Conservation (phyloP, 2,888 invertebrate genomes). For the Axea sp. region DNA sequence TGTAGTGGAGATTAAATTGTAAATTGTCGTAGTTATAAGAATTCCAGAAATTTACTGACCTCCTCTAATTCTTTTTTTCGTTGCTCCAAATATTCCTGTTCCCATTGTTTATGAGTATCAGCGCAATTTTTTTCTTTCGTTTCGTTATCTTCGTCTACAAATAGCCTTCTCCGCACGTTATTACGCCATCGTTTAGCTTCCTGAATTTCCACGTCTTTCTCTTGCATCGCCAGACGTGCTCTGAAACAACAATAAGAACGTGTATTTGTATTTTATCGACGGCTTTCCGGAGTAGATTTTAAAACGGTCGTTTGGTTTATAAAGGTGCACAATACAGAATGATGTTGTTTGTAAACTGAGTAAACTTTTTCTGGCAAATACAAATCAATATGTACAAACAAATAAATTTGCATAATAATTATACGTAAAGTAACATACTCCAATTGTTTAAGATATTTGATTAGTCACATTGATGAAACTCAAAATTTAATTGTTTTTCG, state of each 20-base stretch:
- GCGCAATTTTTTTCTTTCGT: constrained; percentile 61
- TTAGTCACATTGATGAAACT: no score
- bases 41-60: constrained; percentile 64
- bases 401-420: no score
- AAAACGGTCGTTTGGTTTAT: no score
- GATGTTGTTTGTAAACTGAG: no score
- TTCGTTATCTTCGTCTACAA: constrained; percentile 73
- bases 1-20: no score
- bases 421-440: no score
- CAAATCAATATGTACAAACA: no score
- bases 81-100: constrained; percentile 65
- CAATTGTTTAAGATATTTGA: no score
- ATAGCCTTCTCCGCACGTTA: constrained; percentile 79
- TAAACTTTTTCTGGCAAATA: no score
- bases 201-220: constrained; percentile 68
- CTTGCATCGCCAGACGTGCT: constrained; percentile 74
- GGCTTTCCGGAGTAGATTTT: constrained; percentile 19
- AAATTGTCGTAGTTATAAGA: no score
- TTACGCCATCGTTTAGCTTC: constrained; percentile 64
- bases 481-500: no score
- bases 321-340: no score
- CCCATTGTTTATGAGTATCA: constrained; percentile 67
- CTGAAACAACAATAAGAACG: constrained; percentile 65
- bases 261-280: constrained; percentile 37
- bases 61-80: constrained; percentile 64